phyloP scores from a whole-genome alignment of 2,797 vertebrate species.

The Smutsia gigantea region DNA sequence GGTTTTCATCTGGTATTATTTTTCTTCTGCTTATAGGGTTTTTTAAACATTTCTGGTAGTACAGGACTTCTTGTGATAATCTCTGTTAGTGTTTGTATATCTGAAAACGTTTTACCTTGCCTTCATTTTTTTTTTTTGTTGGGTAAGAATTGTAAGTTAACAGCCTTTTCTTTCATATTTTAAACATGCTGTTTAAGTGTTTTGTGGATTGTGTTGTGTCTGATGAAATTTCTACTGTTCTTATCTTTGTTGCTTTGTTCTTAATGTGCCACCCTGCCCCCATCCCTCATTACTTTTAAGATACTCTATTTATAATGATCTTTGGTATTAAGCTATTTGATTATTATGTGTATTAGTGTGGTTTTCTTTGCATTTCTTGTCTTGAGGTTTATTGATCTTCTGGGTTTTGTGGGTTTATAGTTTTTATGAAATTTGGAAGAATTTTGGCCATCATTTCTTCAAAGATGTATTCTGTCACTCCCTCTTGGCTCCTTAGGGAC shows the following conservation, averaged over 20 bases:
- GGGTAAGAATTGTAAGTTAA: neutral
- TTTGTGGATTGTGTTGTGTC: neutral
- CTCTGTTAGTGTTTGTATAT: neutral
- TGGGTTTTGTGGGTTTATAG: neutral
- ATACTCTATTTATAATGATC: neutral
- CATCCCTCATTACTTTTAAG: neutral
- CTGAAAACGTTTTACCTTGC: neutral
- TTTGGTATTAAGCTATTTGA: neutral
- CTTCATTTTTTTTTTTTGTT: constrained; percentile 10
- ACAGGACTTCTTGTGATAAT: neutral
- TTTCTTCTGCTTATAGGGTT: neutral
- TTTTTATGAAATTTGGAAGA: neutral
- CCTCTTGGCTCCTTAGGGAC: neutral
- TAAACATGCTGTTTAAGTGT: neutral
- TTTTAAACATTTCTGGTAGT: neutral
- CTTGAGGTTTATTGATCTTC: neutral
- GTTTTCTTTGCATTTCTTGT: neutral
- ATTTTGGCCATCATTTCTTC: neutral
- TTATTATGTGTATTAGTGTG: neutral
- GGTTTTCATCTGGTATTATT: neutral
- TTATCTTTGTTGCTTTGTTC: neutral
- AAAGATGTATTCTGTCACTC: neutral
- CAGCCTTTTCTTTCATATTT: neutral
- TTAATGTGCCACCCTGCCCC: neutral
- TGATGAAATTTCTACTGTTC: neutral